Base-by-base conservation (phyloP, 2,797 vertebrate species). In the Falco berigora region DNA sequence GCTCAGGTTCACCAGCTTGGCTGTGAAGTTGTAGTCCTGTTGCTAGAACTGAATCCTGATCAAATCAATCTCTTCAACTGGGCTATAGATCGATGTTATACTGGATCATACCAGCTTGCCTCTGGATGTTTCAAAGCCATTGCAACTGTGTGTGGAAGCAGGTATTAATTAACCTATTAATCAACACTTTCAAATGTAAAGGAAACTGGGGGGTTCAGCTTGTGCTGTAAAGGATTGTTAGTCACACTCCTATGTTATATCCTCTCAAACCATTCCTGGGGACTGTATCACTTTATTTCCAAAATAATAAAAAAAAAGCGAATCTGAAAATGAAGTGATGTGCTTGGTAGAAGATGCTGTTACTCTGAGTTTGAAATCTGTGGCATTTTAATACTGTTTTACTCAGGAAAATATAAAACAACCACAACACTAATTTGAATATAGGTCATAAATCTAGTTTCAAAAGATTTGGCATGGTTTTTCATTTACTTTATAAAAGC, bases 121-220 rank as follows among this genome's bases (percentile, higher is more conserved):
- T 99, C 99, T 6, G 99, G 99, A 86, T 99, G 99, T 97, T 99
- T 99, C 97, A 99, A 99, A 98, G 99, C 99, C 95, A 99, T 99
- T 58, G 99, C 99, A 49, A 99, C 99, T 32, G 99, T 99, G 86
- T 99, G 99, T 46, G 99, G 99, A 61, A 99, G 98, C 99, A 99
- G 99, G 99, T 99, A 97, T 25, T 93, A 53, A 47, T 61, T 49
- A 64, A 50, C 58, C 5, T 74, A 18, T 63, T 68, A 53, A 75
- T 32, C n/a, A 63, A 21, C 24, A 16, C 4, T 88, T 81, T 38
- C 34, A 55, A 52, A 81, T 47, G 19, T 59, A 58, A 88, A 50
- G 34, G 36, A 77, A 68, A 27, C 6, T 38, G 40, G 8, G 8
- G 61, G 10, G 28, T 76, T 87, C 36, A n/a, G 44, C 36, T 92